Percentiles rank a stretch among this genome's conserved stretches.
These are phyloP conservation scores for Dryoscopus gambensis DNA, from an alignment of 2,113 vertebrate species.

Conservation along the genomic window DNA sequence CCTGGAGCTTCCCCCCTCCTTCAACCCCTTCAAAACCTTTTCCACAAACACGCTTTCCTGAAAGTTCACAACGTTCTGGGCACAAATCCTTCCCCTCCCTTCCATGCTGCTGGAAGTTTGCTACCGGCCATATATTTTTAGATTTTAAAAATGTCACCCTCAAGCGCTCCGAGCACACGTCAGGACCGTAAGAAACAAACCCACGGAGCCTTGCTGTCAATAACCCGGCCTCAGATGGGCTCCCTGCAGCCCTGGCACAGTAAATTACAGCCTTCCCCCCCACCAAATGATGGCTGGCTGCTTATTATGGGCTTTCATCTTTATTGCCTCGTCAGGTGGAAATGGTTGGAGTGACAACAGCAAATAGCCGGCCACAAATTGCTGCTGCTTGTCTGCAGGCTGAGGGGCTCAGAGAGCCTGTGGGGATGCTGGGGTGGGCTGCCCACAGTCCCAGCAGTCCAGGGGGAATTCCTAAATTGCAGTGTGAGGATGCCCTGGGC, in stretches of 20 bases:
- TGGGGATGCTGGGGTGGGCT: not conserved
- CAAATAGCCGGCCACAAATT: not conserved
- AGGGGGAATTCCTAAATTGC: not conserved
- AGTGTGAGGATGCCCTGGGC: not conserved
- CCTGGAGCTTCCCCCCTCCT: not conserved
- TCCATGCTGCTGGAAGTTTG: not conserved
- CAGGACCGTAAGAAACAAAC: constrained; percentile 10
- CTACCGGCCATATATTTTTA: not conserved
- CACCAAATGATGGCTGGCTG: not conserved
- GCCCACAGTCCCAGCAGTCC: fast-evolving
- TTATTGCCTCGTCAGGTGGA: constrained; percentile 46
- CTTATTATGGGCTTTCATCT: constrained; percentile 58
- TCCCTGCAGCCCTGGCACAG: constrained; percentile 32
- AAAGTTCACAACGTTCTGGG: not conserved
- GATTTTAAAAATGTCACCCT: constrained; percentile 47
- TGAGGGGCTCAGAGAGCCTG: not conserved
- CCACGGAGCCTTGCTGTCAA: constrained; percentile 5
- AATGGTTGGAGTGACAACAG: constrained; percentile 6
- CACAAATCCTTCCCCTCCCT: not conserved
- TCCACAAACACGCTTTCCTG: not conserved
- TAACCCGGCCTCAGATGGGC: constrained; percentile 19
- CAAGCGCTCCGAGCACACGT: not conserved
- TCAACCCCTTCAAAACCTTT: not conserved
- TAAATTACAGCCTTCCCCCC: constrained; percentile 23
- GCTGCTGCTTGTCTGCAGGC: not conserved